Evolutionary conservation across 2,888 invertebrate genomes (phyloP).

Genomic region (Coecobrya sp.): DNA sequence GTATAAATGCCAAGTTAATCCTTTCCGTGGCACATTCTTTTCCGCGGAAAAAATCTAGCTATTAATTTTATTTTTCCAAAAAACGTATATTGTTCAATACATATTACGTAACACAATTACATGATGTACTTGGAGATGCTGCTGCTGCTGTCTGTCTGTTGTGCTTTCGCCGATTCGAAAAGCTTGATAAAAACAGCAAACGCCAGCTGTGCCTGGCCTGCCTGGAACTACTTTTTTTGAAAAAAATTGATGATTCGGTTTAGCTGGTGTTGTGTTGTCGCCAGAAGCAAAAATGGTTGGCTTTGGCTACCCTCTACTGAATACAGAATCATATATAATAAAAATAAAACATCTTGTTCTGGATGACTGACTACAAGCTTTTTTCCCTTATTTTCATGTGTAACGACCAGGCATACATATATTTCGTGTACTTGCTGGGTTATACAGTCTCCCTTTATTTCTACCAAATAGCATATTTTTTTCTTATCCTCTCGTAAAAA

Average conservation of each 20-base stretch:
- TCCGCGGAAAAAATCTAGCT: neutral
- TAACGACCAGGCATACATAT: neutral
- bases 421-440: neutral
- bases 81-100: neutral
- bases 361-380: conserved; percentile 53
- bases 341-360: conserved; percentile 51
- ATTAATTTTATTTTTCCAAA: neutral
- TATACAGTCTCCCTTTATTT: neutral
- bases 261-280: conserved; percentile 60
- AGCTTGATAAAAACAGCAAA: conserved; percentile 41
- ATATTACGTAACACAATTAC: neutral
- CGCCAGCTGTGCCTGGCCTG: conserved; percentile 18
- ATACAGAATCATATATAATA: conserved; percentile 19
- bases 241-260: neutral
- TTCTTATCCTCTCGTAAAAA: neutral
- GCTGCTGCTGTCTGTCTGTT: neutral
- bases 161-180: neutral
- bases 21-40: neutral
- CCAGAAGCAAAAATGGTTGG: conserved; percentile 56
- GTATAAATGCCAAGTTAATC: neutral
- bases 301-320: neutral
- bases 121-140: neutral
- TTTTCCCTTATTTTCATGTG: neutral
- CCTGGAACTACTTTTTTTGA: conserved; percentile 24
- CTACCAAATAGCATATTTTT: neutral